These are phyloP conservation scores for Chelonus formosanus DNA, from an alignment of 2,888 invertebrate genomes.

Conservation along the genomic window DNA sequence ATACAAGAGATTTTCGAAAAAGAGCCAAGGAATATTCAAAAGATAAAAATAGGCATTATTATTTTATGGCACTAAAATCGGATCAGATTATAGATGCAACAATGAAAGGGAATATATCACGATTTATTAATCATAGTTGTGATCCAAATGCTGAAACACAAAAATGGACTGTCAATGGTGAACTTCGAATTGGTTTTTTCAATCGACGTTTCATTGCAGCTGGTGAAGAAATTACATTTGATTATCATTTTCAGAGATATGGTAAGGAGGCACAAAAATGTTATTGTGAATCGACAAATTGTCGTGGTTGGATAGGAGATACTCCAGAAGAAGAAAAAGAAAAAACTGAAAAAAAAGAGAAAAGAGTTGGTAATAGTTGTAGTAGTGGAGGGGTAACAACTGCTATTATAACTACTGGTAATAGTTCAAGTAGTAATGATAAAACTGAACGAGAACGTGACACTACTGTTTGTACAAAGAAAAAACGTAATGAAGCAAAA, in stretches of 20 bases:
- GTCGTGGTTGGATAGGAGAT: constrained; percentile 95
- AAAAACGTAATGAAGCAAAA: constrained; percentile 60
- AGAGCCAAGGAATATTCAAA: constrained; percentile 89
- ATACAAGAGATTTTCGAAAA: constrained; percentile 87
- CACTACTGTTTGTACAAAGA: constrained; percentile 51
- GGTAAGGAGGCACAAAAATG: constrained; percentile 97
- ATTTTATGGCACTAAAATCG: constrained; percentile 95
- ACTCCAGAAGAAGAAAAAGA: constrained; percentile 79
- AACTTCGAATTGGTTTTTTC: constrained; percentile 96
- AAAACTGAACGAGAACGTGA: constrained; percentile 42
- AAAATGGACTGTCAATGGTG: constrained; percentile 95
- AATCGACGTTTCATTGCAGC: constrained; percentile 81
- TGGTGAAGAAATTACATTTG: constrained; percentile 97
- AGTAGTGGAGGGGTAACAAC: too few species aligned
- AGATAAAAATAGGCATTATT: constrained; percentile 91
- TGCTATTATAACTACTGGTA: too few species aligned
- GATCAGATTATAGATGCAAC: constrained; percentile 98
- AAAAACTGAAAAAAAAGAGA: constrained; percentile 68
- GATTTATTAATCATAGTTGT: constrained; percentile 99
- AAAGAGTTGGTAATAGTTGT: constrained; percentile 38
- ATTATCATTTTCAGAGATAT: constrained; percentile 97
- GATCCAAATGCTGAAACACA: constrained; percentile 99
- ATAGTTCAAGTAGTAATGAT: constrained; percentile 30
- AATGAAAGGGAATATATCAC: constrained; percentile 90
- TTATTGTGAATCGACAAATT: constrained; percentile 87